Percentiles rank a stretch among this genome's conserved stretches.
Conservation (phyloP, 1,140 invertebrate species). For the Hetaerina americana region DNA sequence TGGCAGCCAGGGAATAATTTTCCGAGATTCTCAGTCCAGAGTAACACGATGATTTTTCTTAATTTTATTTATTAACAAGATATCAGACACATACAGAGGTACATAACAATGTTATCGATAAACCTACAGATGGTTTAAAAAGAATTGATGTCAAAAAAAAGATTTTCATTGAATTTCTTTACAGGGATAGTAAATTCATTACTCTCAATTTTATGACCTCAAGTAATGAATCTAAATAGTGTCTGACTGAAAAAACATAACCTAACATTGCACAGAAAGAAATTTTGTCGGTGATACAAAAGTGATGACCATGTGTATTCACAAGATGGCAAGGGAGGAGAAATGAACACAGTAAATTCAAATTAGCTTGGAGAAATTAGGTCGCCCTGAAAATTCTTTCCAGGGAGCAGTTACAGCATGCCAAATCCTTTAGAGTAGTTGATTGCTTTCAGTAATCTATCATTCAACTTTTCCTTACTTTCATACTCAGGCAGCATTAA, state of each 20-base stretch:
- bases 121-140: not conserved
- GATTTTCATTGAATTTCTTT: not conserved
- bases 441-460: slow-evolving; percentile 81
- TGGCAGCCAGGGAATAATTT: too few relatives aligned
- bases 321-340: not conserved
- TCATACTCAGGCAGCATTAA: slow-evolving; percentile 82
- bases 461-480: slow-evolving; percentile 66
- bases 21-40: too few relatives aligned
- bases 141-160: not conserved
- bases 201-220: too few relatives aligned
- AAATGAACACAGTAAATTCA: not conserved
- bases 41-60: too few relatives aligned
- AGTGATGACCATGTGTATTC: not conserved
- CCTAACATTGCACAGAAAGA: not conserved
- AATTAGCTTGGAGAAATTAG: not conserved
- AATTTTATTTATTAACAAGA: not conserved
- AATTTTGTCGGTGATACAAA: not conserved
- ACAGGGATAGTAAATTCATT: not conserved
- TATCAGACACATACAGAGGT: not conserved
- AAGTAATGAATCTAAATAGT: too few relatives aligned
- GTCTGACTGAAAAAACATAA: not conserved
- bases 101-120: not conserved
- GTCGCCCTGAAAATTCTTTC: not conserved
- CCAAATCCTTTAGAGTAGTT: slow-evolving; percentile 77
- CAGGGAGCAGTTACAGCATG: slow-evolving; percentile 44